Conservation (phyloP, 2,797 vertebrate species). For the Eidolon dupreanum region DNA sequence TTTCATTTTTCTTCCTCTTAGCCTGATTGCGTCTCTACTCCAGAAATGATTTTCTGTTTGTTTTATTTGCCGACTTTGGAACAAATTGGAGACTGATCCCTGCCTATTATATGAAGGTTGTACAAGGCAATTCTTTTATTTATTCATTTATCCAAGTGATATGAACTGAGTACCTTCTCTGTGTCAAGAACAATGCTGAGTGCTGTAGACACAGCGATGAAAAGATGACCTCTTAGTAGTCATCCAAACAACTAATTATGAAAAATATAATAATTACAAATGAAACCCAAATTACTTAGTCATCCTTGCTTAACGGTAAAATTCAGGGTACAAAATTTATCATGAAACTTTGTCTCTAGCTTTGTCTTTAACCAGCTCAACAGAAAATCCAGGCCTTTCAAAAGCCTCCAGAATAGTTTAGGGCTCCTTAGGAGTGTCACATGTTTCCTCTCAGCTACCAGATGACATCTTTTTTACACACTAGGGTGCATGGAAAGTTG, state of each 20-base stretch:
- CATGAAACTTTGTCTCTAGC: neutral
- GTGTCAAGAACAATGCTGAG: neutral
- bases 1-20: neutral
- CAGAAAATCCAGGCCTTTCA: neutral
- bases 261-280: neutral
- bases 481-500: neutral
- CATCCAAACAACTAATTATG: neutral
- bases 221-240: conserved; percentile 3
- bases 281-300: neutral
- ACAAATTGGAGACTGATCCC: neutral
- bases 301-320: neutral
- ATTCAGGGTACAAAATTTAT: neutral
- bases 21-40: neutral
- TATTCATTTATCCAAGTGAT: conserved; percentile 12
- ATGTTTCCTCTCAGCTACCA: neutral
- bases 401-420: neutral
- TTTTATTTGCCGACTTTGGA: neutral
- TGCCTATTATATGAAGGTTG: neutral
- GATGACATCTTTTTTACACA: neutral
- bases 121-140: conserved; percentile 13
- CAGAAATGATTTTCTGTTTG: conserved; percentile 35
- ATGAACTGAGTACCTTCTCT: neutral
- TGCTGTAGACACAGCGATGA: neutral
- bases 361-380: neutral
- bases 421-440: neutral